Conservation (phyloP, 2,797 vertebrate species). For the Sebastes vulpes region DNA sequence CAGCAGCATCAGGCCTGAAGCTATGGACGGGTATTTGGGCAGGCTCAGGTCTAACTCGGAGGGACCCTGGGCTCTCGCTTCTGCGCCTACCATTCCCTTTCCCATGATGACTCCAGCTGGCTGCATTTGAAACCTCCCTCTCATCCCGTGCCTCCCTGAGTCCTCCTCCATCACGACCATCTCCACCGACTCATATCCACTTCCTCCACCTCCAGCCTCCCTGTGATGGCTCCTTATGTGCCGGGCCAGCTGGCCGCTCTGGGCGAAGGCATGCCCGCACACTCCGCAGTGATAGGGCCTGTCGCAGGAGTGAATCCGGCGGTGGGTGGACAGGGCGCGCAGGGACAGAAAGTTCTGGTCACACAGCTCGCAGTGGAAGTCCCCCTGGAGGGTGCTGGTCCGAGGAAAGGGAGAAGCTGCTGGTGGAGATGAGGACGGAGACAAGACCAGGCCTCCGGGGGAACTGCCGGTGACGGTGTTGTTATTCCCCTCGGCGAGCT, state of each 20-base stretch:
- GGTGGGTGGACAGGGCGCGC: constrained; percentile 88
- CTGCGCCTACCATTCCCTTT: constrained; percentile 44
- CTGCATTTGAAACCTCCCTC: constrained; percentile 63
- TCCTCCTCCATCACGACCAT: constrained; percentile 63
- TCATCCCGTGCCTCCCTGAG: constrained; percentile 48
- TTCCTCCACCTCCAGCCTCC: constrained; percentile 36
- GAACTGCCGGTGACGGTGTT: constrained; percentile 32
- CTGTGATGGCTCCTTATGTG: constrained; percentile 85
- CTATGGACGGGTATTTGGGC: constrained; percentile 70
- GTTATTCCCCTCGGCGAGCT: constrained; percentile 80
- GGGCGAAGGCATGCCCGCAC: constrained; percentile 84
- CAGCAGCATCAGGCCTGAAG: constrained; percentile 75
- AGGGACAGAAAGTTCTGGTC: constrained; percentile 87
- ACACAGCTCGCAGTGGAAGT: constrained; percentile 85
- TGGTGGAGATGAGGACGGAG: constrained; percentile 81
- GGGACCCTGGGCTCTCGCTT: constrained; percentile 43
- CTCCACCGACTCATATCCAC: constrained; percentile 54
- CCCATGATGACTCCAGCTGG: constrained; percentile 28
- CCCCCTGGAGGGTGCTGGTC: constrained; percentile 30
- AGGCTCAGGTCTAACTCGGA: constrained; percentile 68
- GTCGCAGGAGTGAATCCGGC: constrained; percentile 85
- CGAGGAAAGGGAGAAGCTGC: constrained; percentile 82
- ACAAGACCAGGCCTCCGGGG: constrained; percentile 65
- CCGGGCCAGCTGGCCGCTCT: constrained; percentile 86
- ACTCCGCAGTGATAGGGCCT: constrained; percentile 86